A percentile compares a stretch with the other conserved stretches of the same genome.
Conservation (phyloP, 2,888 invertebrate genomes). For the Apamea anceps region DNA sequence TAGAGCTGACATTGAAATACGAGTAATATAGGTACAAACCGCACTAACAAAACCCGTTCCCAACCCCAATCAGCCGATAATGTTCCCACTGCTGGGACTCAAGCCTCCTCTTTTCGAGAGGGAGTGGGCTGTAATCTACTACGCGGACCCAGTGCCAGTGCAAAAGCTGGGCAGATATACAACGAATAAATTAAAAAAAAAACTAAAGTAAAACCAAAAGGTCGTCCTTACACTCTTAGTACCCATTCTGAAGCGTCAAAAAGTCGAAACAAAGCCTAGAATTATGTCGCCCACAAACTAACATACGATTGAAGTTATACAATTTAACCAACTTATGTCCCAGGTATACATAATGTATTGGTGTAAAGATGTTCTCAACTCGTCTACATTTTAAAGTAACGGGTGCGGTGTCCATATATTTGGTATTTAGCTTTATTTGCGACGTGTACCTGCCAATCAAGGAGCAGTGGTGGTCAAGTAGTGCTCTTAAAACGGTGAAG, state of each 20-base stretch:
- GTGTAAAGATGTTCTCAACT: constrained; percentile 43
- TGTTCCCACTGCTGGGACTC: no score
- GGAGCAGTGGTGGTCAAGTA: no score
- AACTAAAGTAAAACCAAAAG: background rate
- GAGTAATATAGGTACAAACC: background rate
- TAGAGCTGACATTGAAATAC: background rate
- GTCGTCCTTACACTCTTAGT: background rate
- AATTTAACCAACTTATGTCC: constrained; percentile 55
- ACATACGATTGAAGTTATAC: constrained; percentile 64
- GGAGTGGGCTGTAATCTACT: no score
- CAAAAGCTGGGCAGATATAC: background rate
- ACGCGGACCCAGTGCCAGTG: no score
- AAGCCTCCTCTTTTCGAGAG: no score
- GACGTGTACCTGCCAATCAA: background rate
- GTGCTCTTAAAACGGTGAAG: no score
- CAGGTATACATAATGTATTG: constrained; percentile 53
- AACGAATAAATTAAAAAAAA: background rate
- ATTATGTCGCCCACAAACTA: constrained; percentile 47
- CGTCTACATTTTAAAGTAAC: constrained; percentile 53
- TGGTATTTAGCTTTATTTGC: background rate
- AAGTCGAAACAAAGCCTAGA: constrained; percentile 34
- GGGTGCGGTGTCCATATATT: constrained; percentile 44
- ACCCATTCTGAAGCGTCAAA: constrained; percentile 18
- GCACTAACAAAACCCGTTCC: background rate
- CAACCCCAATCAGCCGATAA: background rate